Base-by-base conservation (phyloP, 2,797 vertebrate genomes). In the Parauchenoglanis ngamensis region DNA sequence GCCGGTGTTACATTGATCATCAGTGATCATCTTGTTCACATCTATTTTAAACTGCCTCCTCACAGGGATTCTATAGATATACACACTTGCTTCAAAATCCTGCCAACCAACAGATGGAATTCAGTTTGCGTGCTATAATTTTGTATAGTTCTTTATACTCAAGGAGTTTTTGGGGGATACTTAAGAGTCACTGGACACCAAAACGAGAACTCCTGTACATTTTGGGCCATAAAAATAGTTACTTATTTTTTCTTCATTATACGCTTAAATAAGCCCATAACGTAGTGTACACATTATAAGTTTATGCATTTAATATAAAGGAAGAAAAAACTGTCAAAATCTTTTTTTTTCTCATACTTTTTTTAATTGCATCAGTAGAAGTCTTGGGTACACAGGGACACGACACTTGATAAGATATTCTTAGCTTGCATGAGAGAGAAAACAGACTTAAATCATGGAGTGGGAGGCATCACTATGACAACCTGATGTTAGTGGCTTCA, bases 391-490 rank as follows among this genome's bases (percentile, higher is more conserved):
- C 80, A 28, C 44, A 28, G n/a, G 25, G 52, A 65, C 61, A 82
- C 25, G 80, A 82, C 80, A 82, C 61, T 28, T 52, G 80, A 67
- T 65, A 82, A 46, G 23, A 59, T 59, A 70, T 49, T 44, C 54
- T 87, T 85, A 78, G 75, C 61, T 59, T 56, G 11, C 49, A 56
- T 61, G n/a, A 70, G 54, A 61, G 54, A 85, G 75, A 87, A 84
- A 79, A 85, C 44, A 84, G 76, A 28, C 63, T 87, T 79, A 87
- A 87, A 84, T 85, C 59, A 72, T 12, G 0, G 59, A 23, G 87
- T 84, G 75, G 87, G 87, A 84, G 87, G 23, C 54, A 49, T 87
- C 63, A 49, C 87, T 87, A 85, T 87, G 87, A 87, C 87, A 87
- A 85, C 87, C 75, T 84, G 82, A 79, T 84, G 83, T 87, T 65